Base-by-base conservation (phyloP, 2,113 vertebrate genomes). In the Pyxicephalus adspersus region DNA sequence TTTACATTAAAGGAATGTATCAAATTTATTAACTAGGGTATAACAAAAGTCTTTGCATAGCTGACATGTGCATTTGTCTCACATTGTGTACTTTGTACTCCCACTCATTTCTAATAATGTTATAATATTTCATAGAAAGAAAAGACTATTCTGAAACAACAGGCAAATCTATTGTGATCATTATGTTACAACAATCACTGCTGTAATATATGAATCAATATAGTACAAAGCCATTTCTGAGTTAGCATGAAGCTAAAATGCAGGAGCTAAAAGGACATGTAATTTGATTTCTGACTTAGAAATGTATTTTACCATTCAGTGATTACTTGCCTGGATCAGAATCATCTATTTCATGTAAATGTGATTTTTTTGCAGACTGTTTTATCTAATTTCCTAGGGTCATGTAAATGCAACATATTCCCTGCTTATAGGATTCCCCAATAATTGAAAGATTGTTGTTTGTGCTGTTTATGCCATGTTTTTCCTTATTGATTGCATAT, bases 301-400 rank as follows among this genome's bases (percentile, higher is more conserved):
- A 28, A 64, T 64, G 61, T 18, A 64, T 64, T 64, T 26, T 28
- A 17, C 1, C 6, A 28, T 64, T 64, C 18, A 64, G 25, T 28
- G 18, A 26, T 28, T 64, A 28, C 61, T 64, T 64, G 61, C 25
- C 18, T 64, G 28, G 25, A 18, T 28, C 17, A 15, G 25, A 64
- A 25, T 8, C 23, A 64, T 64, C 18, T 64, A 28, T 28, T 64
- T 64, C 2, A 26, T 28, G 2, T 28, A 64, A 64, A 64, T 64
- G 25, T 64, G 61, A 29, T 18, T 64, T 64, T 64, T 64, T 28
- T 63, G 60, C 26, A 64, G 61, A 15, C 9, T 64, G 61, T 29
- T 4, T 28, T 28, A 64, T 64, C 25, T 64, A 29, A 29, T 64
- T 64, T 28, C 61, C 18, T n/a, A 28, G 28, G 16, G 61, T 28